These are phyloP conservation scores for Nemapogon koenigi DNA, from an alignment of 2,888 invertebrate species.

Conservation along the genomic window DNA sequence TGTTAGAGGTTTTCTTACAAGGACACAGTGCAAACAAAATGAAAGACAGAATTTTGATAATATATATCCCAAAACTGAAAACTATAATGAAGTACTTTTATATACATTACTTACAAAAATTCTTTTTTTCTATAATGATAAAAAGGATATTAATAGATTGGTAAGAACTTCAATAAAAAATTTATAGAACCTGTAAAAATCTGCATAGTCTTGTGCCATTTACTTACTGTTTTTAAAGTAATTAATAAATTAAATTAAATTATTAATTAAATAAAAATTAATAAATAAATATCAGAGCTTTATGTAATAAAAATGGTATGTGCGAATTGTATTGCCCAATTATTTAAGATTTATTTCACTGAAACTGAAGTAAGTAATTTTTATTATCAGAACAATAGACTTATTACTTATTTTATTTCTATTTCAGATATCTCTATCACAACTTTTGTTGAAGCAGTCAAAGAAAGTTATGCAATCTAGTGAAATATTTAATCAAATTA, in stretches of 20 bases:
- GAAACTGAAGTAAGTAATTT: no score
- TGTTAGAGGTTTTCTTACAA: conserved; percentile 75
- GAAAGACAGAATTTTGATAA: conserved; percentile 76
- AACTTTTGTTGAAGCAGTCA: conserved; percentile 59
- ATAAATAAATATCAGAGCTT: no score
- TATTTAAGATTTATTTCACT: no score
- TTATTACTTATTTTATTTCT: background rate
- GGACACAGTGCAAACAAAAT: conserved; percentile 70
- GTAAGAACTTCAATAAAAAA: no score
- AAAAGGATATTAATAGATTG: conserved; percentile 71
- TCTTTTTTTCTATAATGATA: conserved; percentile 78
- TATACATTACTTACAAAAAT: conserved; percentile 69
- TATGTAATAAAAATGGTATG: no score
- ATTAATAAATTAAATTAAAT: no score
- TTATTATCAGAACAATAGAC: no score
- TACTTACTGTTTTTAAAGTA: no score
- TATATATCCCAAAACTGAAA: conserved; percentile 42
- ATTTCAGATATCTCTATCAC: conserved; percentile 59
- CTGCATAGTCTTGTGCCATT: no score
- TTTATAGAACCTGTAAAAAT: no score
- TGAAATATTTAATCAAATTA: conserved; percentile 39
- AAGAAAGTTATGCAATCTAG: conserved; percentile 40
- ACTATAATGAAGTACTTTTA: conserved; percentile 51
- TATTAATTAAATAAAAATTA: no score
- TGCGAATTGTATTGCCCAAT: no score